Evolutionary conservation across 2,113 vertebrate genomes (phyloP), one percentile per base, ranked within the genome.

Genomic region (Apistogramma diplotaenia): DNA sequence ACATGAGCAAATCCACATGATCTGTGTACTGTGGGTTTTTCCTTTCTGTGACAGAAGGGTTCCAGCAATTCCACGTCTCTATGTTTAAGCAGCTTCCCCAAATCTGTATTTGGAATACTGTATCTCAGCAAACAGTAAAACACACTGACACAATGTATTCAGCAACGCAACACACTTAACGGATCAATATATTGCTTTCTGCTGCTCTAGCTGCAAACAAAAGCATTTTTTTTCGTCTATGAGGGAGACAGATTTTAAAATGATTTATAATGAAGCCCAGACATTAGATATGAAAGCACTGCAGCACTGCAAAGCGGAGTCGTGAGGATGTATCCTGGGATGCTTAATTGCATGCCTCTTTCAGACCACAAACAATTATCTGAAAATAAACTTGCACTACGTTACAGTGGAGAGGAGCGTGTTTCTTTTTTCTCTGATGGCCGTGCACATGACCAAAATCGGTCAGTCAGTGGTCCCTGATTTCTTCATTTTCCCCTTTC

Each of bases 131-230:
- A 78, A 29, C n/a, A 33, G 6, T 18, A 77, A 79, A 84, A 54
- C 33, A 37, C 43, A 16, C 53, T 58, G 54, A 27, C 55, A 37
- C 40, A 33, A 31, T 53, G 43, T n/a, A 19, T 29, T 73, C 80
- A 27, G 31, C 4, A 59, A 23, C 37, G 19, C 71, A 87, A 59
- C 54, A 65, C 84, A 79, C 19, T 81, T 74, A 71, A 18, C 19
- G 23, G 67, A 88, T 92, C 84, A 16, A 90, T 89, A 90, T 7
- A 5, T 16, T 55, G 56, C 37, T 74, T 13, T 56, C 51, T 65
- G 3, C 81, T 12, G 5, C 51, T 72, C 76, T 12, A 18, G 35
- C 40, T 29, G 51, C 71, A 62, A 79, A 79, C 33, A 67, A 58
- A 73, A 73, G 40, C 25, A 55, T 65, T 65, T 65, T 51, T 81